Conservation (phyloP, 1,140 invertebrate species). For the Melanaphis sacchari region DNA sequence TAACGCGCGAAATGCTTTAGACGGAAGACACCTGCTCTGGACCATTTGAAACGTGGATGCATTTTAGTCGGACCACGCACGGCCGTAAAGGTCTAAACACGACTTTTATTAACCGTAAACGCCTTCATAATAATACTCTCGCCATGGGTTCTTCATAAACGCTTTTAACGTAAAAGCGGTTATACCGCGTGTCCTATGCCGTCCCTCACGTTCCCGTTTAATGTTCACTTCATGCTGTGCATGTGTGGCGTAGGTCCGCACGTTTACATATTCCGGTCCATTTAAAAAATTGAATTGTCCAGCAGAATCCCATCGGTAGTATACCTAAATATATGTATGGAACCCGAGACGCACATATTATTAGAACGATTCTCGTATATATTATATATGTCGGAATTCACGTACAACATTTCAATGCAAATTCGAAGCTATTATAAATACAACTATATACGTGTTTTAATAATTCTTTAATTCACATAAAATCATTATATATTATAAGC, state of each 20-base stretch:
- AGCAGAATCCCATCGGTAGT: background rate
- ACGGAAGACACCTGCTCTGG: background rate
- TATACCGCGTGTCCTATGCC: background rate
- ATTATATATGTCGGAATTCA: background rate
- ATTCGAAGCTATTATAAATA: background rate
- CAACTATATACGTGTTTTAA: background rate
- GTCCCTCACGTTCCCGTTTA: conserved; percentile 10
- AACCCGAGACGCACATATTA: background rate
- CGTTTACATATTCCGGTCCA: conserved; percentile 19
- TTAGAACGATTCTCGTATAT: background rate
- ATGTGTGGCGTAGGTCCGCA: background rate
- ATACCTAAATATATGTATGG: background rate
- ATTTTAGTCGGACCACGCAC: background rate
- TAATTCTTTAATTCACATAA: background rate
- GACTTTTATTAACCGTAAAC: conserved; percentile 15
- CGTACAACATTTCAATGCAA: background rate
- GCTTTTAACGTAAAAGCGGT: conserved; percentile 14
- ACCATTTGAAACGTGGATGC: background rate
- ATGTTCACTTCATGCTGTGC: background rate
- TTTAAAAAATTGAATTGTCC: conserved; percentile 15
- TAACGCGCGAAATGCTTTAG: background rate
- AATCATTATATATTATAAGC: background rate
- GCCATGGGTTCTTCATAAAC: conserved; percentile 17
- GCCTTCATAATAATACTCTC: background rate
- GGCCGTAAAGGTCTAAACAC: background rate